Percentiles rank a stretch among this genome's conserved stretches.
These are phyloP conservation scores for Clarias fuscus DNA, from an alignment of 2,797 vertebrate genomes.

Conservation along the genomic window DNA sequence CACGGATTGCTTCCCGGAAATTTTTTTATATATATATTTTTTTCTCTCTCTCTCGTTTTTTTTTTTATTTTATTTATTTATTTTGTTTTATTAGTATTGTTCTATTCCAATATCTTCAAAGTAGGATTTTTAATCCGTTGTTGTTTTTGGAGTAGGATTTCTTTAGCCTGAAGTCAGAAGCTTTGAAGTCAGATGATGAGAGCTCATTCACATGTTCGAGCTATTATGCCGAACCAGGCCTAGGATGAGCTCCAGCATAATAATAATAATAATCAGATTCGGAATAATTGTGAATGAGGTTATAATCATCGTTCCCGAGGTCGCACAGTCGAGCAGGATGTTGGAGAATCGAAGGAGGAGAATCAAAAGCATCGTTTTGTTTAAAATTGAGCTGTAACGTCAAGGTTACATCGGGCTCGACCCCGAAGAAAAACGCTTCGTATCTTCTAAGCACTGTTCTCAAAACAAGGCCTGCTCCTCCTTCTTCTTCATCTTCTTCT, in stretches of 20 bases:
- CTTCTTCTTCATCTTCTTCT: background rate
- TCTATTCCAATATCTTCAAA: slow-evolving; percentile 29
- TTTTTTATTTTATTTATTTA: slow-evolving; percentile 43
- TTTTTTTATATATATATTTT: slow-evolving; percentile 67
- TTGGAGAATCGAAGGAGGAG: slow-evolving; percentile 36
- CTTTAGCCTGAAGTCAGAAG: slow-evolving; percentile 69
- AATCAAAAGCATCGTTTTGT: slow-evolving; percentile 53
- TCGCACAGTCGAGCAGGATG: slow-evolving; percentile 45
- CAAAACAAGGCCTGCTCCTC: slow-evolving; percentile 63
- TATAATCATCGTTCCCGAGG: slow-evolving; percentile 37
- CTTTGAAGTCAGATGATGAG: slow-evolving; percentile 70
- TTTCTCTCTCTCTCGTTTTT: slow-evolving; percentile 65
- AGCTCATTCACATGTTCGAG: slow-evolving; percentile 66
- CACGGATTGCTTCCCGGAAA: slow-evolving; percentile 67
- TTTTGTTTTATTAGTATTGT: slow-evolving; percentile 53
- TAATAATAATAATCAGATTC: slow-evolving; percentile 58
- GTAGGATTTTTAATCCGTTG: slow-evolving; percentile 65
- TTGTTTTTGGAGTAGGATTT: slow-evolving; percentile 71
- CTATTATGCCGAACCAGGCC: slow-evolving; percentile 58
- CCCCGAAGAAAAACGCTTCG: slow-evolving; percentile 54
- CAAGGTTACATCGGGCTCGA: slow-evolving; percentile 46
- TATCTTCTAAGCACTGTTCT: slow-evolving; percentile 62
- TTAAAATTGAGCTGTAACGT: slow-evolving; percentile 36
- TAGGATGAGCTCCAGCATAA: slow-evolving; percentile 51
- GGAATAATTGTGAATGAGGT: slow-evolving; percentile 40